Conservation (phyloP, 2,797 vertebrate species). For the Lepus townsendii region DNA sequence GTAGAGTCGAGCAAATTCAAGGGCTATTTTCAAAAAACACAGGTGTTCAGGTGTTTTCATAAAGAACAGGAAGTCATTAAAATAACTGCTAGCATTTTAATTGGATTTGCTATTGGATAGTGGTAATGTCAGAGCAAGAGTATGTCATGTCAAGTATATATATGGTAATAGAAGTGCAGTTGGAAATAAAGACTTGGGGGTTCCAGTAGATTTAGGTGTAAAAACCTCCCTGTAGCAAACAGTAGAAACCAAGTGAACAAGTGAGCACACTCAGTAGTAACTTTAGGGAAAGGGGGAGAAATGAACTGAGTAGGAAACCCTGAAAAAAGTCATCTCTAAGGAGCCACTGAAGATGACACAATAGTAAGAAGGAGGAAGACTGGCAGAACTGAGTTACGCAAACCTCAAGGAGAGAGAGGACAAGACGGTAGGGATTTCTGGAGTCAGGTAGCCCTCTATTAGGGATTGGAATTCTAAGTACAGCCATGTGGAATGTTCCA, state of each 20-base stretch:
- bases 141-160: neutral
- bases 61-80: neutral
- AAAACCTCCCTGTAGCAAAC: neutral
- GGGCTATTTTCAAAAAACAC: neutral
- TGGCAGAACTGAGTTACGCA: fast-evolving
- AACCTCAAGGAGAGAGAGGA: neutral
- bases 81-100: neutral
- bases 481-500: neutral
- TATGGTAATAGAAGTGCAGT: neutral
- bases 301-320: neutral
- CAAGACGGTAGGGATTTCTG: neutral
- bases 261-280: neutral
- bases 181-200: neutral
- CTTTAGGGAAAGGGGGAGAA: neutral
- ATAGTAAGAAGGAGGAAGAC: neutral
- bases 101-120: neutral
- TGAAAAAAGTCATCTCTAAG: neutral
- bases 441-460: neutral
- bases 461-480: neutral
- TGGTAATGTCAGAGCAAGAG: neutral
- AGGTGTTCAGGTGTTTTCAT: neutral
- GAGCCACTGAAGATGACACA: neutral
- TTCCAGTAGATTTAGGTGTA: neutral
- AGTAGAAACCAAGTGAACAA: neutral
- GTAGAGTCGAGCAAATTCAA: neutral